Percentiles rank a stretch among this genome's conserved stretches.
phyloP scores from a whole-genome alignment of 2,888 invertebrate species.

The Metopia argyrocephala region DNA sequence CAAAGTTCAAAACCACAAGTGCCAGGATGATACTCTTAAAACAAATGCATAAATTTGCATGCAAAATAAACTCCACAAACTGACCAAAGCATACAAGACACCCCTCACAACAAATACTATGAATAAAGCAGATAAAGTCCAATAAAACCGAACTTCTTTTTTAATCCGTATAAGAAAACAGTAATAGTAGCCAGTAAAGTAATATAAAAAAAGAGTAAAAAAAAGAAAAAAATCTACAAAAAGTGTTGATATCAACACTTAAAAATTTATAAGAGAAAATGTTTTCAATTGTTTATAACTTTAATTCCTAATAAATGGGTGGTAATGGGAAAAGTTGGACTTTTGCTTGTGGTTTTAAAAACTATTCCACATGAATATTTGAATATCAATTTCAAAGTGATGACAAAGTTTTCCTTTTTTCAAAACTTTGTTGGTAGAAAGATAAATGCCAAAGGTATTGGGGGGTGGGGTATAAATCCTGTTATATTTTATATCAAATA shows the following conservation, averaged over 20 bases:
- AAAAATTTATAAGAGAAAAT: constrained; percentile 54
- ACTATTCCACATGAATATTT: constrained; percentile 1
- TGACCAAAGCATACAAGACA: constrained; percentile 34
- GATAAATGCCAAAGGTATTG: too few relatives aligned
- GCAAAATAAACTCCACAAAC: constrained; percentile 19
- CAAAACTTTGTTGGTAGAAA: too few relatives aligned
- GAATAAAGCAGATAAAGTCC: too few relatives aligned
- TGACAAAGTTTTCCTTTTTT: not conserved
- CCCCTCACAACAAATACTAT: too few relatives aligned
- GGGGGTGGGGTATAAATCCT: too few relatives aligned
- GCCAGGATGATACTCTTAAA: too few relatives aligned
- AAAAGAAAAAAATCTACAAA: constrained; percentile 8
- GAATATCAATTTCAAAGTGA: constrained; percentile 13
- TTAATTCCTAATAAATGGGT: constrained; percentile 27
- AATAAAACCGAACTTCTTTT: too few relatives aligned
- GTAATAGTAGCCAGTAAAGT: too few relatives aligned
- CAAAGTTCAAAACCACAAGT: too few relatives aligned
- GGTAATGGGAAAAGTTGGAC: constrained; percentile 23
- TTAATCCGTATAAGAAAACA: too few relatives aligned
- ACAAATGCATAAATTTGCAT: constrained; percentile 46
- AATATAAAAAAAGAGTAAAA: too few relatives aligned
- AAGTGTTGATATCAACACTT: constrained; percentile 46
- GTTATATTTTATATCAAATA: too few relatives aligned
- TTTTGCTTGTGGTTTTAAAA: constrained; percentile 13
- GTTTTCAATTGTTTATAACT: constrained; percentile 39